Percentiles rank a stretch among this genome's conserved stretches.
Conservation (phyloP, 1,140 invertebrate species). For the Pissodes strobi region DNA sequence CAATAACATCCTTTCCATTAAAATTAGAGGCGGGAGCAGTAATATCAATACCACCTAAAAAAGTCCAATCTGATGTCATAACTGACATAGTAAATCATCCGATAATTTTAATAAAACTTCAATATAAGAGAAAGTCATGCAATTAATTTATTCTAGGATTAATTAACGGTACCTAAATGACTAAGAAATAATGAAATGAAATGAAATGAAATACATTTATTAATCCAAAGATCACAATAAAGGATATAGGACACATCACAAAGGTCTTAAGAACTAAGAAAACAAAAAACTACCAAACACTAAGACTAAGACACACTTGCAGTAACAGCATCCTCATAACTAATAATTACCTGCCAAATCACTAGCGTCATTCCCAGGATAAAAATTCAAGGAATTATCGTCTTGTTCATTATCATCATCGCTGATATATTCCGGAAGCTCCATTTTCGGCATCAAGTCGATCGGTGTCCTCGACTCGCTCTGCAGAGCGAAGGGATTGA, state of each 20-base stretch:
- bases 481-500: conserved; percentile 47
- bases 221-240: not conserved
- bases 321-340: too few relatives aligned
- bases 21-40: conserved; percentile 43
- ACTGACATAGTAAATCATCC: too few relatives aligned
- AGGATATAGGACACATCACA: not conserved
- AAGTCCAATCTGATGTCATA: too few relatives aligned
- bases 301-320: too few relatives aligned
- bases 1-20: conserved; percentile 33
- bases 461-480: conserved; percentile 32
- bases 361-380: conserved; percentile 22
- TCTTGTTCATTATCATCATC: conserved; percentile 58
- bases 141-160: too few relatives aligned
- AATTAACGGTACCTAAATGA: too few relatives aligned
- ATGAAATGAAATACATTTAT: not conserved
- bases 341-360: conserved; percentile 33
- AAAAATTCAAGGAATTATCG: conserved; percentile 30
- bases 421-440: conserved; percentile 64
- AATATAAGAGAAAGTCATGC: too few relatives aligned
- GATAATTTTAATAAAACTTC: too few relatives aligned
- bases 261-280: too few relatives aligned
- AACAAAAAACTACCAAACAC: too few relatives aligned
- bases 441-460: conserved; percentile 58
- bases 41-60: conserved; percentile 51
- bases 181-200: too few relatives aligned